Evolutionary conservation across 2,888 invertebrate genomes (phyloP).

Genomic region (Sepioteuthis lessoniana): DNA sequence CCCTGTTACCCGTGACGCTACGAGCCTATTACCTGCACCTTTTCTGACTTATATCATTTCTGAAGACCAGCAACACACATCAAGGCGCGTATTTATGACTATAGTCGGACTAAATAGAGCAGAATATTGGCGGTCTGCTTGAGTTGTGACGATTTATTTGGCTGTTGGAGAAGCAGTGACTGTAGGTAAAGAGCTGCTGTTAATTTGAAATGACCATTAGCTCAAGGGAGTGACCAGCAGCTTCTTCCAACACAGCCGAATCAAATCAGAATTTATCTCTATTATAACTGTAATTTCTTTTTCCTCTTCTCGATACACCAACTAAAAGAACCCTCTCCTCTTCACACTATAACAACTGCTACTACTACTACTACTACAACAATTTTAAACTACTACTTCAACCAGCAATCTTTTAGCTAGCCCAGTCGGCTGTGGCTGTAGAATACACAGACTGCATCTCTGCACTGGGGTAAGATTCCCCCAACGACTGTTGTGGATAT

Average conservation of each 20-base stretch:
- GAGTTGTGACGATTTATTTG: not conserved
- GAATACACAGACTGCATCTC: too few relatives aligned
- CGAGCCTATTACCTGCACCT: constrained; percentile 21
- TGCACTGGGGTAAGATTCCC: too few relatives aligned
- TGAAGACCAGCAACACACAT: not conserved
- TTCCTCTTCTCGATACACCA: not conserved
- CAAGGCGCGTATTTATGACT: not conserved
- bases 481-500: too few relatives aligned
- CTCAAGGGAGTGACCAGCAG: not conserved
- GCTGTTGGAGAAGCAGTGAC: constrained; percentile 33
- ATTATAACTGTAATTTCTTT: not conserved
- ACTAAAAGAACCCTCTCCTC: too few relatives aligned
- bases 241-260: too few relatives aligned
- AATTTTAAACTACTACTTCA: too few relatives aligned
- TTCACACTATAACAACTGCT: too few relatives aligned
- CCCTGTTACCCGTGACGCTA: not conserved
- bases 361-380: too few relatives aligned
- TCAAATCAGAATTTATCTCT: not conserved
- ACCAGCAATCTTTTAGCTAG: too few relatives aligned
- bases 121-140: not conserved
- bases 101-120: not conserved
- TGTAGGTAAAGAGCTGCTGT: not conserved
- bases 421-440: too few relatives aligned
- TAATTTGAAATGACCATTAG: not conserved
- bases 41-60: not conserved